Evolutionary conservation across 2,797 vertebrate genomes (phyloP), one percentile per base, ranked within the genome.

Genomic region (Lutjanus argentimaculatus): DNA sequence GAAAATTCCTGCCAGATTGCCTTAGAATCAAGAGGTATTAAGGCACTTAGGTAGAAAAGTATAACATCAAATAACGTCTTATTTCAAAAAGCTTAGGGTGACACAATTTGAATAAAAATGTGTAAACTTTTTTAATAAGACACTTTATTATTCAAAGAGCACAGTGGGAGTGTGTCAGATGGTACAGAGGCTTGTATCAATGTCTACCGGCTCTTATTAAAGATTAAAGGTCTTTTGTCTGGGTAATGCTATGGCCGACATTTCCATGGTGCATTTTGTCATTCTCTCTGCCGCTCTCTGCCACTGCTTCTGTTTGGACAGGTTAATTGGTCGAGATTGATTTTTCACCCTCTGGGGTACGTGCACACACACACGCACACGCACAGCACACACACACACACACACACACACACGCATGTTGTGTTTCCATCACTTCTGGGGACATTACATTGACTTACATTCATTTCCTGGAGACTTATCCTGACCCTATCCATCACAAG

Each of bases 271-370:
- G 65, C 43, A 48, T 72, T 82, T 74, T 84, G 76, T 85, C 79
- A 83, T 75, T 90, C 76, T 64, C 68, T 75, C 66, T 57, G 72
- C 43, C 7, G 2, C 62, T 75, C 63, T 51, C 57, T 80, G 67
- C 77, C 59, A 64, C 11, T 1, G 66, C 61, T 81, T 72, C 30
- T 88, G 77, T 89, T 90, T 88, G 67, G 73, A 87, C 86, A 88
- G 83, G 83, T 88, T 88, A 91, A 91, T 91, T 88, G 88, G 78
- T 79, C 3, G 7, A 58, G 77, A 88, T 88, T 77, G 79, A 92
- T 85, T 85, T 77, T 70, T 51, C 40, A 43, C n/a, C 21, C 82
- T 59, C 59, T 15, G 10, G 70, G 40, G 19, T 59, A 56, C 7
- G 21, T 22, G 19, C 53, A 45, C 61, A 75, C n/a, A 69, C 69